phyloP scores from a whole-genome alignment of 2,888 invertebrate species.

The Portevinia maculata region DNA sequence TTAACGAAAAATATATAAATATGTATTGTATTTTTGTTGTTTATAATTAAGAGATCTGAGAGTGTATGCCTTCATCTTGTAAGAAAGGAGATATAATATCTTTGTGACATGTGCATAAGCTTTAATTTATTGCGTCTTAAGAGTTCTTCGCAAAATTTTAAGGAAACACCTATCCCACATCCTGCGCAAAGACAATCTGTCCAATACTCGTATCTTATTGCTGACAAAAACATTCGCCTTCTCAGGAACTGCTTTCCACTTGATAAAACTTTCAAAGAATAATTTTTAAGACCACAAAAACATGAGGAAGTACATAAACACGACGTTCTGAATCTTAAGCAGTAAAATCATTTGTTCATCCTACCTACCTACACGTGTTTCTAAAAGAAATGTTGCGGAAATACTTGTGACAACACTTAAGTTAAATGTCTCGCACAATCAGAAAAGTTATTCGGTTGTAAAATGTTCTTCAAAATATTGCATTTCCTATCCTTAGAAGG shows the following conservation, averaged over 20 bases:
- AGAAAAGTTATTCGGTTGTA: constrained; percentile 55
- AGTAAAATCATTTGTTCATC: constrained; percentile 23
- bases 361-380: constrained; percentile 46
- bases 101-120: constrained; percentile 8
- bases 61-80: no score
- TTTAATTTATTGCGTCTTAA: neutral
- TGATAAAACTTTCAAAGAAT: constrained; percentile 50
- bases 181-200: neutral
- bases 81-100: neutral
- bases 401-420: constrained; percentile 62
- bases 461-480: constrained; percentile 29
- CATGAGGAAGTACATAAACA: constrained; percentile 15
- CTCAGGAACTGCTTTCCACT: constrained; percentile 36
- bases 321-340: constrained; percentile 50
- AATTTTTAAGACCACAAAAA: constrained; percentile 35
- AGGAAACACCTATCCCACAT: neutral
- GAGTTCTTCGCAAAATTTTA: neutral
- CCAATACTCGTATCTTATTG: neutral
- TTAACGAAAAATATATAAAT: no score
- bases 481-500: neutral
- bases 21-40: no score
- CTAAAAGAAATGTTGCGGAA: constrained; percentile 53
- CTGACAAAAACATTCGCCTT: constrained; percentile 36
- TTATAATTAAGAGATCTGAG: no score
- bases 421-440: constrained; percentile 55